Conservation (phyloP, 1,140 invertebrate species). For the Caenorhabditis remanei region DNA sequence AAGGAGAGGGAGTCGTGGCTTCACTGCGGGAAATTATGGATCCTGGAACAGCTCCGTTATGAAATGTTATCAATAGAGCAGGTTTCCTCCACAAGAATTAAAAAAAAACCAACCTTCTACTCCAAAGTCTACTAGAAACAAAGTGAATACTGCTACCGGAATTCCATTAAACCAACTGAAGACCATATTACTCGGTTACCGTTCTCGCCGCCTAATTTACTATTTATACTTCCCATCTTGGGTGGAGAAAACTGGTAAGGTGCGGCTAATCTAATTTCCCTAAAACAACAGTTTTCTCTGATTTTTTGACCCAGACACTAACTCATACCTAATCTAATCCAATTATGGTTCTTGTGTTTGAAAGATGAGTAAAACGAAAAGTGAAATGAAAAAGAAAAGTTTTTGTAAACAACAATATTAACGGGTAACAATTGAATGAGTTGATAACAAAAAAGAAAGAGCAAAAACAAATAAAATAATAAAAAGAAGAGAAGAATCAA, state of each 20-base stretch:
- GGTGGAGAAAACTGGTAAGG: neutral
- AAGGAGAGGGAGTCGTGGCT: neutral
- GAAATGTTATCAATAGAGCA: neutral
- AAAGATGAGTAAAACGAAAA: no score
- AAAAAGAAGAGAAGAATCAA: neutral
- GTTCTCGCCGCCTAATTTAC: neutral
- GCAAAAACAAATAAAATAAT: neutral
- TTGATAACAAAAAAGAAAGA: neutral
- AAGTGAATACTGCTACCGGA: neutral
- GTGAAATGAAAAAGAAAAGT: no score
- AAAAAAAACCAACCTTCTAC: neutral
- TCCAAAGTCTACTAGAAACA: neutral
- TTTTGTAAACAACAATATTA: neutral
- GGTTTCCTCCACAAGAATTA: neutral
- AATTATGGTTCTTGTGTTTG: neutral
- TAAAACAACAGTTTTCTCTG: neutral
- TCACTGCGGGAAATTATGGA: constrained; percentile 2
- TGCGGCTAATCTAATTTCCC: neutral
- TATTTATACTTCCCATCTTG: neutral
- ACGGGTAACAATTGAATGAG: neutral
- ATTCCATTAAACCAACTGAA: no score
- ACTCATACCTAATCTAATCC: neutral
- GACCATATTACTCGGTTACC: neutral
- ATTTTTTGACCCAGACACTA: neutral
- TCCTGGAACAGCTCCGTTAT: neutral